phyloP scores from a whole-genome alignment of 2,113 vertebrate species.

The Phalacrocorax aristotelis region DNA sequence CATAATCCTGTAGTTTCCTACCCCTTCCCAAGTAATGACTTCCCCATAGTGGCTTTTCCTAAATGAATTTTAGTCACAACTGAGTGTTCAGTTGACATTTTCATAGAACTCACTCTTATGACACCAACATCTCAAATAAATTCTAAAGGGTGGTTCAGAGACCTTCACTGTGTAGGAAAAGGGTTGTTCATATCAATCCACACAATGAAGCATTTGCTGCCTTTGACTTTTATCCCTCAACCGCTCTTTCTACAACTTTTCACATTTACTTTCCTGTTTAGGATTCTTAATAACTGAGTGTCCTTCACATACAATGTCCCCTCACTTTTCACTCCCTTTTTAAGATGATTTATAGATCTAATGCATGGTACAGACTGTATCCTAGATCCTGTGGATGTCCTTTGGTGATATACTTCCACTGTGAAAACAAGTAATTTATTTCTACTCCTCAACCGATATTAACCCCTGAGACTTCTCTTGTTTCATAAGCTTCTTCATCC shows the following conservation, averaged over 20 bases:
- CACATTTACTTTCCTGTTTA: not conserved
- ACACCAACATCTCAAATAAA: not conserved
- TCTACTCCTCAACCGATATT: not conserved
- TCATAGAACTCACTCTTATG: not conserved
- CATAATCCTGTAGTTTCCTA: not conserved
- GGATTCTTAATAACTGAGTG: not conserved
- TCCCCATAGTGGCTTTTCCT: not conserved
- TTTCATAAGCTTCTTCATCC: not conserved
- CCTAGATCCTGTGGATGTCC: not conserved
- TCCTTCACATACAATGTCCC: not conserved
- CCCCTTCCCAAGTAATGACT: not conserved
- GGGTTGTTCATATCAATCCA: not conserved
- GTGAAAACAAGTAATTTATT: not conserved
- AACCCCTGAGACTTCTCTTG: not conserved
- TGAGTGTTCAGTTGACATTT: not conserved
- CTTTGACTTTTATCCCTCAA: not conserved
- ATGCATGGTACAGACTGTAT: not conserved
- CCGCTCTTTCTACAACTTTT: not conserved
- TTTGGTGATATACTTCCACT: not conserved
- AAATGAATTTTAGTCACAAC: not conserved
- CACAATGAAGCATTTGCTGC: not conserved
- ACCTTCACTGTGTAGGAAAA: not conserved
- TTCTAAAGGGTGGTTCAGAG: not conserved
- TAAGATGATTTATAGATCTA: not conserved
- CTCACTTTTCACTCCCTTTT: not conserved